Percentiles rank a stretch among this genome's conserved stretches.
These are phyloP conservation scores for Cephus spinipes DNA, from an alignment of 2,888 invertebrate species.

Conservation along the genomic window DNA sequence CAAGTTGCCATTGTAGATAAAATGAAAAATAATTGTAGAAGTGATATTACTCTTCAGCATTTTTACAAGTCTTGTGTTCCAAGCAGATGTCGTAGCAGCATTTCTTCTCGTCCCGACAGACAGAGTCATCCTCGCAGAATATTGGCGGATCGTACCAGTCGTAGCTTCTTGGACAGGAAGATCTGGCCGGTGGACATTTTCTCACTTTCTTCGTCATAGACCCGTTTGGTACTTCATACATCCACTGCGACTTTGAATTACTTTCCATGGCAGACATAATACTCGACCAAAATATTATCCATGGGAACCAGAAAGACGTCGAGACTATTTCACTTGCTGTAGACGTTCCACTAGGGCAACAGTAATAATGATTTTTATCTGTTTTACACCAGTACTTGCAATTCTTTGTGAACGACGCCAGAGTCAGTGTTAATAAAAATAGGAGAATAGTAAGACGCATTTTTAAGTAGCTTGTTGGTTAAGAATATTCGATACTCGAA, in stretches of 20 bases:
- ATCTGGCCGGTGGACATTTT: conserved; percentile 44
- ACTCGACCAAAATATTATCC: neutral
- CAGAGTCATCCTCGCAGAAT: conserved; percentile 35
- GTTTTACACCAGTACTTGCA: conserved; percentile 51
- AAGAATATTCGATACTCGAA: neutral
- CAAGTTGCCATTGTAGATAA: too few relatives aligned
- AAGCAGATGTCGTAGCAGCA: conserved; percentile 51
- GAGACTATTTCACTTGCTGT: conserved; percentile 24
- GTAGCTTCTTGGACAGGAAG: conserved; percentile 37
- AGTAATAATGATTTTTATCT: conserved; percentile 39
- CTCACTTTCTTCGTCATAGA: conserved; percentile 10
- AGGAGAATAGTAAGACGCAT: neutral
- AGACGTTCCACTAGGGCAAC: conserved; percentile 39
- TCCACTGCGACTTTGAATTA: neutral
- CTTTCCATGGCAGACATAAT: conserved; percentile 12
- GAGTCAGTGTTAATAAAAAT: neutral
- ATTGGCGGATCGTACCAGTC: conserved; percentile 39
- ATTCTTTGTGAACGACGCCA: neutral
- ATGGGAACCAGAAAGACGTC: conserved; percentile 33
- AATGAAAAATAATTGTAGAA: too few relatives aligned
- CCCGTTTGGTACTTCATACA: neutral
- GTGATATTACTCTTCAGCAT: conserved; percentile 28
- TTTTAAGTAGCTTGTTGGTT: neutral
- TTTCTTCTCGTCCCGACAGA: conserved; percentile 36
- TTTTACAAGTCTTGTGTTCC: conserved; percentile 47